These are phyloP conservation scores for Hypsibius dujardini DNA, from an alignment of 1,140 invertebrate genomes.

Conservation along the genomic window DNA sequence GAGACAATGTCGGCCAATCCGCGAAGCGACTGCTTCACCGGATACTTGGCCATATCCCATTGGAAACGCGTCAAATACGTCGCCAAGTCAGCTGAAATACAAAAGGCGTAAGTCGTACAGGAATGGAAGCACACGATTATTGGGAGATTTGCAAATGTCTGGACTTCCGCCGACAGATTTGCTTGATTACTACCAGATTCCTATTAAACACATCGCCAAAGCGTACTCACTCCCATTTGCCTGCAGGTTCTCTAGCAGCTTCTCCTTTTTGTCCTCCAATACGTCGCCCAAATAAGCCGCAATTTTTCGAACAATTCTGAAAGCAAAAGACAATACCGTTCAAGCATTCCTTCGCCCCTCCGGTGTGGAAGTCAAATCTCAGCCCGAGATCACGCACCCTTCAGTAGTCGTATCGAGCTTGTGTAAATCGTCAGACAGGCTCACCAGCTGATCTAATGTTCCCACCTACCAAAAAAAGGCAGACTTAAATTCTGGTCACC, in stretches of 20 bases:
- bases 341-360: conserved; percentile 20
- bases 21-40: conserved; percentile 87
- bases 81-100: conserved; percentile 60
- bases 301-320: conserved; percentile 43
- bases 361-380: conserved; percentile 17
- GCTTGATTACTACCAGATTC: no score
- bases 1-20: conserved; percentile 95
- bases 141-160: conserved; percentile 17
- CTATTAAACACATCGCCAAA: conserved; percentile 9
- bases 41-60: conserved; percentile 99
- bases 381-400: conserved; percentile 39
- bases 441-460: conserved; percentile 92
- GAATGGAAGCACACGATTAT: no score
- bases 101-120: no score
- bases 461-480: conserved; percentile 52
- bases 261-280: conserved; percentile 87
- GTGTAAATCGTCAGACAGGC: conserved; percentile 89
- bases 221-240: conserved; percentile 76
- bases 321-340: conserved; percentile 19
- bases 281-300: conserved; percentile 88
- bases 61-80: conserved; percentile 88
- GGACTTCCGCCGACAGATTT: conserved; percentile 24
- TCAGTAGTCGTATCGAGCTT: conserved; percentile 91
- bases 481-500: no score
- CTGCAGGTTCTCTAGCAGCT: conserved; percentile 82